Evolutionary conservation across 2,113 vertebrate species (phyloP).

Genomic region (Peromyscus leucopus): DNA sequence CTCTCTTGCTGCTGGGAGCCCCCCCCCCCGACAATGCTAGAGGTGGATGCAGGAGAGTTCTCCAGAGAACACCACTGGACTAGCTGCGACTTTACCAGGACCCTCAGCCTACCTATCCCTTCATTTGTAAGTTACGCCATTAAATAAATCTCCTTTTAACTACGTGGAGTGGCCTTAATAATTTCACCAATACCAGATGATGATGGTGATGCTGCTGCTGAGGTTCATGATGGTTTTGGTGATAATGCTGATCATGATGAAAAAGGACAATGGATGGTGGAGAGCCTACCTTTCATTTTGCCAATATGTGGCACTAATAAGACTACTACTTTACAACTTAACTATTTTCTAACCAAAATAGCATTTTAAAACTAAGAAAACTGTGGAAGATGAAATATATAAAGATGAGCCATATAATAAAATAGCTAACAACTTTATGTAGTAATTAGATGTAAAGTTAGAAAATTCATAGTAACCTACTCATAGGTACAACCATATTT

Average conservation of each 20-base stretch:
- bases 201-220: background rate
- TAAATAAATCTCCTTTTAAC: too few relatives aligned
- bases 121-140: too few relatives aligned
- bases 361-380: slow-evolving; percentile 15
- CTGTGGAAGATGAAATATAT: background rate
- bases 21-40: too few relatives aligned
- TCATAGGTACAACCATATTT: background rate
- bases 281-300: background rate
- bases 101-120: too few relatives aligned
- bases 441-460: background rate
- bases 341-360: slow-evolving; percentile 11
- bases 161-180: too few relatives aligned
- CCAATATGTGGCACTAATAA: background rate
- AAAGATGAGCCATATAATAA: background rate
- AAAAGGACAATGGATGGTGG: background rate
- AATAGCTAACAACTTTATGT: background rate
- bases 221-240: background rate
- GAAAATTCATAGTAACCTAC: background rate
- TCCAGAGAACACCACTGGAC: too few relatives aligned
- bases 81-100: too few relatives aligned
- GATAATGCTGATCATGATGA: too few relatives aligned
- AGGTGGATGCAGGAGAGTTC: too few relatives aligned
- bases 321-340: background rate
- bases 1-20: too few relatives aligned
- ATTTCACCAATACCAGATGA: background rate